A percentile compares a stretch with the other conserved stretches of the same genome.
Evolutionary conservation across 2,888 invertebrate genomes (phyloP).

Genomic region (Zelleria hepariella): DNA sequence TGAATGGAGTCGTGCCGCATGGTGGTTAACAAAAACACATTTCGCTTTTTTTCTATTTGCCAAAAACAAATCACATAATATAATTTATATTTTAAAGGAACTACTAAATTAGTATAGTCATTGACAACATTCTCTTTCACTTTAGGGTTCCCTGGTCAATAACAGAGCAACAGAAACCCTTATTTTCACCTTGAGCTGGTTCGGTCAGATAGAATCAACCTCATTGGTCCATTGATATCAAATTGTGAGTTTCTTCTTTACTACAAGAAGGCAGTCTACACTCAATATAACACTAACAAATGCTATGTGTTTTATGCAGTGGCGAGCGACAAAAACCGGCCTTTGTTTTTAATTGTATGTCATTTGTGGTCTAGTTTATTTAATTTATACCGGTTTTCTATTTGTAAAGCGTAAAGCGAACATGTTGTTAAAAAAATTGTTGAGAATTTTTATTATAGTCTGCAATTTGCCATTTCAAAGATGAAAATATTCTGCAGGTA

Average conservation of each 20-base stretch:
- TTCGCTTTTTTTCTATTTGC: conserved; percentile 20
- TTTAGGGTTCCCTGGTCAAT: neutral
- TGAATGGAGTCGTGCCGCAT: conserved; percentile 32
- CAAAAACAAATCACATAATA: conserved; percentile 18
- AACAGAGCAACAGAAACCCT: neutral
- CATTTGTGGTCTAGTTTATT: no score
- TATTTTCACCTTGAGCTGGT: neutral
- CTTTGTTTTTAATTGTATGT: neutral
- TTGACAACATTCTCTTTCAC: conserved; percentile 9
- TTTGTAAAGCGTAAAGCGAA: no score
- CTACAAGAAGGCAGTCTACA: neutral
- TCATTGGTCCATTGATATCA: neutral
- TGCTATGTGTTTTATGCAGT: neutral
- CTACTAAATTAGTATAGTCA: conserved; percentile 19
- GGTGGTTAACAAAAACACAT: conserved; percentile 32
- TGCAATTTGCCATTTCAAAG: no score
- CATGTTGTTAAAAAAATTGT: no score
- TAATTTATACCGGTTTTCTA: no score
- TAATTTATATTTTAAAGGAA: conserved; percentile 32
- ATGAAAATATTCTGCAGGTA: no score
- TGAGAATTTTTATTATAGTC: no score
- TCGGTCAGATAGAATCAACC: neutral
- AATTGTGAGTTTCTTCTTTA: neutral
- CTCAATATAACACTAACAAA: conserved; percentile 5
- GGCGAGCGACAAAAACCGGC: conserved; percentile 7